Base-by-base conservation (phyloP, 2,113 vertebrate species). In the Alethe castanea region DNA sequence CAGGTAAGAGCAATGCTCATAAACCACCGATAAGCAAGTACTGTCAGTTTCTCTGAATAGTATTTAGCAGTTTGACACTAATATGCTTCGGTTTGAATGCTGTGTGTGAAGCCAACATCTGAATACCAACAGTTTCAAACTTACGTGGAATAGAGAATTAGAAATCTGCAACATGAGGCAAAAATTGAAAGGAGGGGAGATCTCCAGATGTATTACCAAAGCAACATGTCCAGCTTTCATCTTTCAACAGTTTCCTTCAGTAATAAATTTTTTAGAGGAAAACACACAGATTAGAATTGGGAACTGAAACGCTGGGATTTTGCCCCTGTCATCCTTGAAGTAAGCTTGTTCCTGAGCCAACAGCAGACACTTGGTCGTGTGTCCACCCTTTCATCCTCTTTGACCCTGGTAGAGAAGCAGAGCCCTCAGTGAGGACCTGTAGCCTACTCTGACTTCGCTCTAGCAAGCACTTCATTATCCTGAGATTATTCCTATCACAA, bases 11-110 rank as follows among this genome's bases (percentile, higher is more conserved):
- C 47, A 79, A 31, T 25, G 33, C 28, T 86, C 28, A 81, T 65
- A 83, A 91, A 64, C 33, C 31, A 86, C 42, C 74, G 72, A 80
- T 87, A 67, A 94, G 45, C 44, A 96, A 90, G 61, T n/a, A 57
- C 79, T 86, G 81, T 61, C 92, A 96, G 69, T 38, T 86, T 31
- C 62, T 92, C 45, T 79, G 70, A 84, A 79, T 28, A 77, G 31
- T n/a, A 66, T 88, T 93, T 94, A 88, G 70, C 79, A 91, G 61
- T 91, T 60, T 96, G 95, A 96, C 92, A 86, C 53, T 79, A 84
- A 90, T 40, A 47, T 44, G 26, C 81, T 72, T 60, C 19, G 36
- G 38, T 80, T 66, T 79, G 61, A 96, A 84, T 6, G 50, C 40
- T 31, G 36, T 28, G 28, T 62, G 69, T 86, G 61, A 54, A 47